A percentile compares a stretch with the other conserved stretches of the same genome.
These are phyloP conservation scores for Fissipunctia ypsillon DNA, from an alignment of 2,888 invertebrate genomes.

Conservation along the genomic window DNA sequence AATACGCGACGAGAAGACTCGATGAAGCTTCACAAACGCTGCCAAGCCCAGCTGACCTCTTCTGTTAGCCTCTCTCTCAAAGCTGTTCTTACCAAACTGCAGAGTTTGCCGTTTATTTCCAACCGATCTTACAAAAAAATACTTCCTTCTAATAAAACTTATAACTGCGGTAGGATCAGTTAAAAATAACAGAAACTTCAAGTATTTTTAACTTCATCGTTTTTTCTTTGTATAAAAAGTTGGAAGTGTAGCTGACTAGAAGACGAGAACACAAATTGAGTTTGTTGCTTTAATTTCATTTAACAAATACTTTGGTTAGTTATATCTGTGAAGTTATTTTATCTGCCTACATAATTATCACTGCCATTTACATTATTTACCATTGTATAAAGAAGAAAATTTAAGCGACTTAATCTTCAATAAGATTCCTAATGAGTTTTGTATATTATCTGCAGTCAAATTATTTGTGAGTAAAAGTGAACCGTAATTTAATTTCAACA, in stretches of 20 bases:
- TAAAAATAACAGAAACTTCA: background rate
- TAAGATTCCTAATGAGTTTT: background rate
- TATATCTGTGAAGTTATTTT: background rate
- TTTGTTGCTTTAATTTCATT: background rate
- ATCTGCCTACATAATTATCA: too few species aligned
- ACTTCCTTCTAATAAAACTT: background rate
- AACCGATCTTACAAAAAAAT: background rate
- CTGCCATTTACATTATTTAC: background rate
- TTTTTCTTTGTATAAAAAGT: background rate
- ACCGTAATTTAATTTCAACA: background rate
- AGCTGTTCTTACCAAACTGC: too few species aligned
- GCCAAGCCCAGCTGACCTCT: too few species aligned
- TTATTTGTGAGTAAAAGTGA: background rate
- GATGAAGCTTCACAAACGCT: too few species aligned
- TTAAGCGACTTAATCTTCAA: background rate
- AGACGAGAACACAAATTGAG: background rate
- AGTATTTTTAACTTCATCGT: background rate
- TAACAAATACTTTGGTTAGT: background rate
- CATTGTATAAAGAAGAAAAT: background rate
- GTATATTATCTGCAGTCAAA: background rate
- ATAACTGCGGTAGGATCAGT: background rate
- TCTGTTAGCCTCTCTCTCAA: too few species aligned
- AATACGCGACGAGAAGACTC: too few species aligned
- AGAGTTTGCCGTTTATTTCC: too few species aligned
- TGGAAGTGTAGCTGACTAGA: background rate